phyloP scores from a whole-genome alignment of 2,113 vertebrate species.

The Mustela nigripes region DNA sequence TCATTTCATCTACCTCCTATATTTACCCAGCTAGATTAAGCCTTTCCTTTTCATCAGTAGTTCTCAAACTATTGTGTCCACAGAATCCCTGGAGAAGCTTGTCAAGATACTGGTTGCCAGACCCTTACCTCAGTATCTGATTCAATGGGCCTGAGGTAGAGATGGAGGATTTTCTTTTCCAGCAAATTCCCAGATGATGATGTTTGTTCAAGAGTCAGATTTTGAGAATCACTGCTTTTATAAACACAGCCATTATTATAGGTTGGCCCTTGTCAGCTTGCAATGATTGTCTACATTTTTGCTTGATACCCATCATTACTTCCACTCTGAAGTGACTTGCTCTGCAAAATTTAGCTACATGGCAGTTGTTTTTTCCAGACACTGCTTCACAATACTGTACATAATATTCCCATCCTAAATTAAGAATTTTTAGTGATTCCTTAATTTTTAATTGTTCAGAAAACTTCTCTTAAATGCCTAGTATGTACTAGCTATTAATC shows the following conservation, averaged over 20 bases:
- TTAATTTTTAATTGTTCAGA: not conserved
- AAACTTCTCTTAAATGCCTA: constrained; percentile 9
- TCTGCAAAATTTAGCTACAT: not conserved
- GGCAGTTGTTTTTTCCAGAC: not conserved
- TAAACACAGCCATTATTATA: not conserved
- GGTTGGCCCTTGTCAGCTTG: not conserved
- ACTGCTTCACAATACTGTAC: not conserved
- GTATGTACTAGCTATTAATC: not conserved
- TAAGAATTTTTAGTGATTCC: not conserved
- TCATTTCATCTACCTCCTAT: not conserved
- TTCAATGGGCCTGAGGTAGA: not conserved
- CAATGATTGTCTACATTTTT: not conserved
- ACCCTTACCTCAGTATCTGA: not conserved
- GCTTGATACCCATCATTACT: not conserved
- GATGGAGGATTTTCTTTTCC: not conserved
- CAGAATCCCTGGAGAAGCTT: not conserved
- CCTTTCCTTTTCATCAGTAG: not conserved
- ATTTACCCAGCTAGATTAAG: not conserved
- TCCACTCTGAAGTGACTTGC: not conserved
- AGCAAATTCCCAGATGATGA: not conserved
- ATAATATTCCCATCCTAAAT: not conserved
- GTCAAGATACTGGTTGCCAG: not conserved
- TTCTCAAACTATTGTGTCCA: not conserved
- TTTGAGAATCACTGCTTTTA: not conserved
- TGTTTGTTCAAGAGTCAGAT: not conserved